Evolutionary conservation across 2,888 invertebrate species (phyloP).

Genomic region (Archips xylosteana): DNA sequence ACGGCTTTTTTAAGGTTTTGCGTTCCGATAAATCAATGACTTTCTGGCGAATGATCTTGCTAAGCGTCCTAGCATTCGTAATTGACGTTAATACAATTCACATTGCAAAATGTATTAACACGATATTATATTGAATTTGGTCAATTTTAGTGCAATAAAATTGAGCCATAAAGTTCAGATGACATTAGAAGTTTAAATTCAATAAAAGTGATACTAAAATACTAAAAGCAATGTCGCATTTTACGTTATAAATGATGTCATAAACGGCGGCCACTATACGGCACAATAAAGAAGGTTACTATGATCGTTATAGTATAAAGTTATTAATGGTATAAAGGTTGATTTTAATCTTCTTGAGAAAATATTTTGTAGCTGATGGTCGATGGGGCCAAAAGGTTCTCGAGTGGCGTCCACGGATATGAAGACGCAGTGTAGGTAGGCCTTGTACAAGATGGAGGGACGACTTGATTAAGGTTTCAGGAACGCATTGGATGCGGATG

Average conservation of each 20-base stretch:
- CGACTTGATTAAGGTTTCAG: no score
- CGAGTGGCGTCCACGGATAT: no score
- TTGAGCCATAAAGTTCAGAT: background rate
- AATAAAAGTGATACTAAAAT: slow-evolving; percentile 39
- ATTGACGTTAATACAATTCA: no score
- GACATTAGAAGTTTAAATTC: slow-evolving; percentile 21
- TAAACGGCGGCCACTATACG: slow-evolving; percentile 26
- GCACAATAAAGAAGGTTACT: slow-evolving; percentile 36
- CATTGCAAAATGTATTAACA: no score
- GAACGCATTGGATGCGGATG: no score
- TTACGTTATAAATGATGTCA: slow-evolving; percentile 38
- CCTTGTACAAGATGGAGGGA: no score
- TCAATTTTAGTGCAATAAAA: background rate
- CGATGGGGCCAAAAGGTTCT: no score
- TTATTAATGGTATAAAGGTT: slow-evolving; percentile 23
- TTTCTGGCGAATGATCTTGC: background rate
- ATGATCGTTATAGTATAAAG: slow-evolving; percentile 30
- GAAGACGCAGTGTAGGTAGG: no score
- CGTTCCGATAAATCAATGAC: slow-evolving; percentile 14
- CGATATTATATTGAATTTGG: no score
- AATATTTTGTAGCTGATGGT: background rate
- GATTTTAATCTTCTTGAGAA: slow-evolving; percentile 13
- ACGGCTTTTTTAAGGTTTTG: slow-evolving; percentile 22
- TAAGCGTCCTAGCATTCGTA: background rate
- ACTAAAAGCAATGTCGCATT: slow-evolving; percentile 34